Conservation (phyloP, 2,888 invertebrate species). For the Lithophane socia region DNA sequence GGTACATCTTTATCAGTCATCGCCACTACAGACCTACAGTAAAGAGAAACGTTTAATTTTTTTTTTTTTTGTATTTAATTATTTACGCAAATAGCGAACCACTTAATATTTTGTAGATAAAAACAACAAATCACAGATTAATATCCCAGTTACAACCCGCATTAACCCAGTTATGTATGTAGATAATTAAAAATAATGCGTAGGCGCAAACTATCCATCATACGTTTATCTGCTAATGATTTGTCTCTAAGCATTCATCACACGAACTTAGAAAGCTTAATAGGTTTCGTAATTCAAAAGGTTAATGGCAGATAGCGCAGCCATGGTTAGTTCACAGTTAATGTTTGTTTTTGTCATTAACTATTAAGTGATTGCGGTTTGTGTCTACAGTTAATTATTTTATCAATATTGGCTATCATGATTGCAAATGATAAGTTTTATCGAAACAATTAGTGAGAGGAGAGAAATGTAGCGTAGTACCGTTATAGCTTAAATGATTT, state of each 20-base stretch:
- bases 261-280: constrained; percentile 38
- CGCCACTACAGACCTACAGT: background rate
- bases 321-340: constrained; percentile 14
- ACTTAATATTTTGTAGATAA: background rate
- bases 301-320: constrained; percentile 28
- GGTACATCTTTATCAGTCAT: background rate
- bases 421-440: background rate
- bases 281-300: constrained; percentile 41
- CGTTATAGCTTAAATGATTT: background rate
- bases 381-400: constrained; percentile 11
- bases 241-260: constrained; percentile 35
- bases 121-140: background rate
- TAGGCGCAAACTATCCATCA: constrained; percentile 11
- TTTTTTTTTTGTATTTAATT: background rate
- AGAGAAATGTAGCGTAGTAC: background rate
- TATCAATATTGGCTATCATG: background rate
- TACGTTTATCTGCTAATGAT: constrained; percentile 20
- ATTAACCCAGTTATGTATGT: background rate
- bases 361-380: constrained; percentile 3
- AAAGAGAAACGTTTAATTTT: background rate
- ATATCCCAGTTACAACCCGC: background rate
- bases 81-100: background rate
- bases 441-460: background rate
- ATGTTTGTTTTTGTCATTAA: background rate
- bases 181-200: constrained; percentile 9